phyloP scores from a whole-genome alignment of 1,140 invertebrate genomes.

The Gryon sp. region DNA sequence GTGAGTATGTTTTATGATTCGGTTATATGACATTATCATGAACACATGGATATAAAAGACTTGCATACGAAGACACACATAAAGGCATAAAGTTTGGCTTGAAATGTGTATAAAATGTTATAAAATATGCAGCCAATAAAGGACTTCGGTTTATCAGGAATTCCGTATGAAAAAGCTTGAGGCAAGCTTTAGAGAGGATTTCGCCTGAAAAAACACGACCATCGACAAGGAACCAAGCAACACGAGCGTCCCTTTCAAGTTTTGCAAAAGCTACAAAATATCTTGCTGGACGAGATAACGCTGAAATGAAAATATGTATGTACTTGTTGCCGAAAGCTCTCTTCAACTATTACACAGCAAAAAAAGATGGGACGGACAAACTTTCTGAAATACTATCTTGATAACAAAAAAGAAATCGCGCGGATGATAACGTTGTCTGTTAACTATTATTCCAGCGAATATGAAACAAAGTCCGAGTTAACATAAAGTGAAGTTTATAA shows the following conservation, averaged over 20 bases:
- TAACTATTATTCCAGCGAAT: constrained; percentile 21
- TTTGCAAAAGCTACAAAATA: constrained; percentile 55
- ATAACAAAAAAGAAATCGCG: constrained; percentile 21
- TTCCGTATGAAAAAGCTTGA: constrained; percentile 50
- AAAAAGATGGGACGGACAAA: constrained; percentile 35
- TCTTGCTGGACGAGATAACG: constrained; percentile 50
- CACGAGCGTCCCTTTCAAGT: constrained; percentile 42
- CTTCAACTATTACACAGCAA: constrained; percentile 29
- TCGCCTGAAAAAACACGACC: constrained; percentile 46
- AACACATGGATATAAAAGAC: no score
- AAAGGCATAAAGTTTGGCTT: constrained; percentile 24
- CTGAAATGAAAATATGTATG: constrained; percentile 57
- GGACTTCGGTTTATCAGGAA: constrained; percentile 46
- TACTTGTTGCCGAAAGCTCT: constrained; percentile 53
- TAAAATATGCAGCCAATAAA: constrained; percentile 48
- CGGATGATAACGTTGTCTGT: constrained; percentile 14
- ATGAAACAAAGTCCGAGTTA: constrained; percentile 23
- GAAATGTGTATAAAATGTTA: constrained; percentile 44
- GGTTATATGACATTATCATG: constrained; percentile 5
- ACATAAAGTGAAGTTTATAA: constrained; percentile 21
- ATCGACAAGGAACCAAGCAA: constrained; percentile 33
- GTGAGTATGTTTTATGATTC: not conserved
- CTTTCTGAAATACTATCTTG: constrained; percentile 49
- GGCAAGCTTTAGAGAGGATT: constrained; percentile 34
- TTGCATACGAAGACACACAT: no score